Base-by-base conservation (phyloP, 2,797 vertebrate genomes). In the Lindbergichthys nudifrons region DNA sequence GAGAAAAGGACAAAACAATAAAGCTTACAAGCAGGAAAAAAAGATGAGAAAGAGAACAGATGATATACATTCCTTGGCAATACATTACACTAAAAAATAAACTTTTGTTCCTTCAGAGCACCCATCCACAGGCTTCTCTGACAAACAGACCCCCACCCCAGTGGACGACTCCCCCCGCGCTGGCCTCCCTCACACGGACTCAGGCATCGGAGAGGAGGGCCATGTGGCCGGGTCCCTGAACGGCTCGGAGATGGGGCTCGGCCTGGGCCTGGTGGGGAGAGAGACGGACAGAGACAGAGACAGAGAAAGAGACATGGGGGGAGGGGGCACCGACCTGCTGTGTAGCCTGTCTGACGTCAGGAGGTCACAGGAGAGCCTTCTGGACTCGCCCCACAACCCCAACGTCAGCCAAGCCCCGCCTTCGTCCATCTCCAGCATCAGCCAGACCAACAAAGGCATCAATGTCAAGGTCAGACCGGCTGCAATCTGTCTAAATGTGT, bases 111-210 rank as follows among this genome's bases (percentile, higher is more conserved):
- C 36, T 70, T 9, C 83, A 99, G 97, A 98, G 81, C 96, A 97
- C 84, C 96, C 97, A 6, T 94, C 96, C 82, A 89, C 95, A 42
- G 96, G 95, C 87, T 96, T 96, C 85, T 96, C 97, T 3, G 94
- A 97, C 90, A 98, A 99, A 68, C 93, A 94, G 83, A 95, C 94
- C 21, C 92, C 95, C 3, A 95, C 95, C 26, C 96, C 97, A 0
- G 94, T 96, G 88, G 98, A 98, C 69, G 97, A 99, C 80, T 95
- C 97, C 52, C 97, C 96, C 4, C 82, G 96, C 51, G 95, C 94
- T 56, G 96, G 97, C 32, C 95, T 99, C 88, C 98, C 98, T 58
- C 98, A 98, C 91, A 98, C 98, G 2, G 98, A 99, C 92, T 99
- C 98, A 0, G 98, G 98, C 85, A 98, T 99, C 65, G 98, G 97